These are phyloP conservation scores for Lagorchestes hirsutus DNA, from an alignment of 2,797 vertebrate genomes.

Conservation along the genomic window DNA sequence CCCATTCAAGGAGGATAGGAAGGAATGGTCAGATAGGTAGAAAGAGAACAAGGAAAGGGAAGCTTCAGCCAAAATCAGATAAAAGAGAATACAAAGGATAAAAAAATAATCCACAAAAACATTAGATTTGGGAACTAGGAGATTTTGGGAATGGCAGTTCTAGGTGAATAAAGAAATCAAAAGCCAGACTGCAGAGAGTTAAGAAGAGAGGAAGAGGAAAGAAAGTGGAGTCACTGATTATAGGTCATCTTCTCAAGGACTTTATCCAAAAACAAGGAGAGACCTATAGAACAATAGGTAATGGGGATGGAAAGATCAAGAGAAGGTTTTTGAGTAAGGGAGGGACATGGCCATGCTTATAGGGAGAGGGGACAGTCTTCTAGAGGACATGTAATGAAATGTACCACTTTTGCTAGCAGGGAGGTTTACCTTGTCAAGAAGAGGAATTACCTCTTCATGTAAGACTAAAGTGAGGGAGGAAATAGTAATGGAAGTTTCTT, in stretches of 20 bases:
- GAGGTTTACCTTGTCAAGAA: neutral
- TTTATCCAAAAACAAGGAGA: neutral
- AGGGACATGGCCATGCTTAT: neutral
- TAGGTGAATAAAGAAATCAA: neutral
- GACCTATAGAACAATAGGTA: neutral
- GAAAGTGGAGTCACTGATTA: neutral
- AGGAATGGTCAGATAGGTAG: neutral
- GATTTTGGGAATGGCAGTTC: neutral
- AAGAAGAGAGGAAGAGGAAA: neutral
- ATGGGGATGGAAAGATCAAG: neutral
- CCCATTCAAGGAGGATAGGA: neutral
- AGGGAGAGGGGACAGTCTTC: neutral
- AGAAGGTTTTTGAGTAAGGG: neutral
- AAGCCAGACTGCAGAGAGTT: neutral
- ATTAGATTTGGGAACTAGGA: neutral
- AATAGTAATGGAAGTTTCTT: neutral
- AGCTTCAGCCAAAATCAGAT: neutral
- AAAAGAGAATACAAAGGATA: neutral
- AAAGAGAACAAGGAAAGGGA: neutral
- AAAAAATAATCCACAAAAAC: neutral
- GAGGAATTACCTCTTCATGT: neutral
- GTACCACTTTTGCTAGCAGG: neutral
- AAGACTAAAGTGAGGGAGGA: neutral
- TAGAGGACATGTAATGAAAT: neutral
- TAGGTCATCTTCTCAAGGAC: neutral